Conservation (phyloP, 2,113 vertebrate genomes). For the Malurus melanocephalus region DNA sequence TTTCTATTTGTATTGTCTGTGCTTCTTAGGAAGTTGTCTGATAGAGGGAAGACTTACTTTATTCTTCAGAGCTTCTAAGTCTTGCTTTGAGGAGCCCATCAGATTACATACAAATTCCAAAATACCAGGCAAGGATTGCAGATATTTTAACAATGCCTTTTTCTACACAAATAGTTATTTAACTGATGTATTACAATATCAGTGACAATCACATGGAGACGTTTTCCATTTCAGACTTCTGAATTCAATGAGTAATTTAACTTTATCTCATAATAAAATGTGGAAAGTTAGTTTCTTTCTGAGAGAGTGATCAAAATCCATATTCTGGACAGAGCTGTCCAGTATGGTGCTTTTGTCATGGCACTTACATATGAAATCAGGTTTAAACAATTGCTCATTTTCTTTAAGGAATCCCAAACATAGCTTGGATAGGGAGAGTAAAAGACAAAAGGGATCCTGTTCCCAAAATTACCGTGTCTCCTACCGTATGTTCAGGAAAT, state of each 20-base stretch:
- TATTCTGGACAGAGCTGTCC: background rate
- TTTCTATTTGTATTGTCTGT: background rate
- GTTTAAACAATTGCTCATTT: background rate
- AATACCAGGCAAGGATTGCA: background rate
- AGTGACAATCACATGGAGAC: background rate
- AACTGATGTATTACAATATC: background rate
- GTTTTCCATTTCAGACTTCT: background rate
- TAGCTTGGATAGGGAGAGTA: background rate
- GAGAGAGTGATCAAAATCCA: background rate
- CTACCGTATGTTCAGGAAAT: background rate
- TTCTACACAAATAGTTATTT: background rate
- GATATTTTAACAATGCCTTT: background rate
- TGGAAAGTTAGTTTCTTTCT: background rate
- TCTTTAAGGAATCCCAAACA: background rate
- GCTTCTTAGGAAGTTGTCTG: background rate
- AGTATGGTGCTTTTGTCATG: background rate
- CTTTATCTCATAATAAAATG: background rate
- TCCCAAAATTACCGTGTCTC: background rate
- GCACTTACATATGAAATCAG: background rate
- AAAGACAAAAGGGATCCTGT: background rate
- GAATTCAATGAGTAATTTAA: background rate
- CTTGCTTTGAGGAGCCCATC: background rate
- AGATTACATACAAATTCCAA: background rate
- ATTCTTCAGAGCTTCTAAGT: background rate
- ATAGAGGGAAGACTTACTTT: background rate